Evolutionary conservation across 2,888 invertebrate species (phyloP).

Genomic region (Cephus sareptanus): DNA sequence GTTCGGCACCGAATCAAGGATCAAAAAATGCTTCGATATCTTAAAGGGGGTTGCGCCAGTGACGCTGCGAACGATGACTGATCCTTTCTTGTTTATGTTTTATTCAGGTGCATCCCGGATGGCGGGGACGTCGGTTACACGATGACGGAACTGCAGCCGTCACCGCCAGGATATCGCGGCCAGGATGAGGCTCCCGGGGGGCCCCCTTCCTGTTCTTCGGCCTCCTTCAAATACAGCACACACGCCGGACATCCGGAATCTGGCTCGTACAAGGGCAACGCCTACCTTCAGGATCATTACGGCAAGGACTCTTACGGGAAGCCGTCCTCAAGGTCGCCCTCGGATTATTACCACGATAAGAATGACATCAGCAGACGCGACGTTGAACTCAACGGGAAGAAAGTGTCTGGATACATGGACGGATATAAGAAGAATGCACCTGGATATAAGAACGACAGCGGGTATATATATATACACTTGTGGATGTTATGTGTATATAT

Average conservation of each 20-base stretch:
- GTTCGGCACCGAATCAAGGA: too few relatives aligned
- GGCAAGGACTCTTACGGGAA: conserved; percentile 46
- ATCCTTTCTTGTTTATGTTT: conserved; percentile 13
- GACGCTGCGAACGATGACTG: background rate
- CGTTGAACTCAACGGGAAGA: conserved; percentile 39
- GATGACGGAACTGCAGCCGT: conserved; percentile 66
- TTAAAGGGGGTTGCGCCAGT: background rate
- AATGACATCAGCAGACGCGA: background rate
- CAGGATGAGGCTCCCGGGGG: conserved; percentile 63
- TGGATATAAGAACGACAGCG: conserved; percentile 64
- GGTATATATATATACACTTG: conserved; percentile 42
- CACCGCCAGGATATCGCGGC: conserved; percentile 62
- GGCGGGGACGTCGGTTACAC: conserved; percentile 64
- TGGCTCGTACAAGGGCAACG: conserved; percentile 54
- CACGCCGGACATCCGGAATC: conserved; percentile 52
- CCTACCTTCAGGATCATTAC: conserved; percentile 54
- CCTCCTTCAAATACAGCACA: conserved; percentile 55
- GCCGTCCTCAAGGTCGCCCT: background rate
- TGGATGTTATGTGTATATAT: background rate
- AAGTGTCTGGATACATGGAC: conserved; percentile 59
- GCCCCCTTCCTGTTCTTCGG: conserved; percentile 52
- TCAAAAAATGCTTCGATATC: background rate
- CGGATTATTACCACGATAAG: conserved; percentile 31
- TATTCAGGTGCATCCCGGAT: conserved; percentile 61
- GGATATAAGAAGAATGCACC: conserved; percentile 63